phyloP scores from a whole-genome alignment of 2,797 vertebrate species.

The Rhabdomys pumilio region DNA sequence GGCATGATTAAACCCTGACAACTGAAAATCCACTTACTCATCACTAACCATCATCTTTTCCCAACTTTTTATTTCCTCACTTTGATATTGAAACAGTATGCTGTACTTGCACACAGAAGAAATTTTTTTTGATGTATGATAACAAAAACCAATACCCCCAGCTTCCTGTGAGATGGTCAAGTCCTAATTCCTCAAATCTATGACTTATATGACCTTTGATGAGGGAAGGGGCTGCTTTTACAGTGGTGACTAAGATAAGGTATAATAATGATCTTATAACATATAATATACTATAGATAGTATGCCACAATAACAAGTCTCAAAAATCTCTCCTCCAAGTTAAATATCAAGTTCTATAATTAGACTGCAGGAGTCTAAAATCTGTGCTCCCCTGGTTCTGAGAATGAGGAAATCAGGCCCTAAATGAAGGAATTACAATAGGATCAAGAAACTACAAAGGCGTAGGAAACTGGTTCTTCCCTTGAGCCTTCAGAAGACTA shows the following conservation, averaged over 20 bases:
- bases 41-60: conserved; percentile 13
- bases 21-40: background rate
- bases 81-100: conserved; percentile 47
- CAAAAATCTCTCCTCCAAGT: conserved; percentile 63
- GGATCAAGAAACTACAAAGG: background rate
- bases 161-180: background rate
- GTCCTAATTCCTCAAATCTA: background rate
- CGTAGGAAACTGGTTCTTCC: background rate
- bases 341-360: conserved; percentile 68
- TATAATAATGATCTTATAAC: background rate
- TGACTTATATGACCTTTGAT: background rate
- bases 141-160: background rate
- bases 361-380: conserved; percentile 66
- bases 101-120: background rate
- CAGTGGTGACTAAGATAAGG: background rate
- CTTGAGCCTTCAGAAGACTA: background rate
- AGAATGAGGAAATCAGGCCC: background rate
- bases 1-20: background rate
- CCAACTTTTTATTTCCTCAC: conserved; percentile 14
- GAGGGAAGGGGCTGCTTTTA: background rate
- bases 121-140: conserved; percentile 14
- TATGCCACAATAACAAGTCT: conserved; percentile 31
- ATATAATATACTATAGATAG: background rate
- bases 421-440: background rate
- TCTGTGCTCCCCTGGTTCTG: background rate